Percentiles rank a stretch among this genome's conserved stretches.
Evolutionary conservation across 1,140 invertebrate genomes (phyloP).

Genomic region (Drosophila pallidifrons): DNA sequence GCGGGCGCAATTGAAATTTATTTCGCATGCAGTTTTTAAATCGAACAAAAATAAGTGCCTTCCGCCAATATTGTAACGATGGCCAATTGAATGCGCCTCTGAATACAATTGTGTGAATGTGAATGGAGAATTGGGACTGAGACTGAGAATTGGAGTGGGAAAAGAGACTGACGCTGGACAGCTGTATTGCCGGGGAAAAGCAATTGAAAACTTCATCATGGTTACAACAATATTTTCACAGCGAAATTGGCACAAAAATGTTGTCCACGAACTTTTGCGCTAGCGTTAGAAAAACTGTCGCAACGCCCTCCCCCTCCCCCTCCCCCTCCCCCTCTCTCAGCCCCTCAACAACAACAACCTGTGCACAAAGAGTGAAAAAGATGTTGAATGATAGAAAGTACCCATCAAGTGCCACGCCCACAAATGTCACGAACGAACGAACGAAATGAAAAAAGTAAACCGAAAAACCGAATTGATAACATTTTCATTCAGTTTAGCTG

Average conservation of each 20-base stretch:
- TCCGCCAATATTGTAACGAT: constrained; percentile 57
- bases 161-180: background rate
- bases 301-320: background rate
- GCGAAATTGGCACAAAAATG: constrained; percentile 83
- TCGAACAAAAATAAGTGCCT: constrained; percentile 77
- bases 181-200: constrained; percentile 63
- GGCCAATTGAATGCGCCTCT: constrained; percentile 10
- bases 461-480: constrained; percentile 73
- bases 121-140: background rate
- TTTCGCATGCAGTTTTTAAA: constrained; percentile 74
- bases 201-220: constrained; percentile 83
- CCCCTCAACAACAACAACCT: background rate
- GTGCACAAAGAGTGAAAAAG: constrained; percentile 35
- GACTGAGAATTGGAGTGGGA: background rate
- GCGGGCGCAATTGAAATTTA: constrained; percentile 63
- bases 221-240: constrained; percentile 81
- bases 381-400: constrained; percentile 21
- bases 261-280: constrained; percentile 73
- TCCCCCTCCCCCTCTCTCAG: no score
- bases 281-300: constrained; percentile 63
- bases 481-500: constrained; percentile 64
- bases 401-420: constrained; percentile 54
- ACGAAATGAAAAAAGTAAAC: constrained; percentile 46
- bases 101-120: background rate
- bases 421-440: constrained; percentile 49